phyloP scores from a whole-genome alignment of 2,113 vertebrate genomes.

The Entelurus aequoreus region DNA sequence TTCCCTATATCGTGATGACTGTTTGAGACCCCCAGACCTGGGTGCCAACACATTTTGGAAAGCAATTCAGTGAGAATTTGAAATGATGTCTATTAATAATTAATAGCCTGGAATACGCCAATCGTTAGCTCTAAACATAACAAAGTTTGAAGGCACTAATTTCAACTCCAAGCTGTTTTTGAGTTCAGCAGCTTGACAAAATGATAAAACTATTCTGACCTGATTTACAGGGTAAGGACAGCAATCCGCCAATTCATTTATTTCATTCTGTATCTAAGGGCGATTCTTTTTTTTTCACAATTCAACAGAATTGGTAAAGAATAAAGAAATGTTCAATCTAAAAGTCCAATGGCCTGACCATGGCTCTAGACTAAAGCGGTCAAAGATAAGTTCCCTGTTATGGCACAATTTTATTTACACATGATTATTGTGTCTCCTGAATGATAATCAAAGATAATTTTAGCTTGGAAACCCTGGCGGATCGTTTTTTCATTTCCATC shows the following conservation, averaged over 20 bases:
- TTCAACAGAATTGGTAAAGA: conserved; percentile 2
- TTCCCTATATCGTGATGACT: conserved; percentile 58
- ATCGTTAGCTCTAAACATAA: conserved; percentile 55
- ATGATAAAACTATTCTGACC: conserved; percentile 25
- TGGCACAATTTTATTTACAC: too few species aligned
- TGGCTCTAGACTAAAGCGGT: neutral
- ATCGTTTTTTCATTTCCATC: too few species aligned
- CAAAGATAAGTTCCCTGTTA: too few species aligned
- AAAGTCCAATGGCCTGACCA: conserved; percentile 20
- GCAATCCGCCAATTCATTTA: conserved; percentile 10
- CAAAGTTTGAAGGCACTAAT: conserved; percentile 56
- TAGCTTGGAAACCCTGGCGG: too few species aligned
- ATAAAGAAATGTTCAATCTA: conserved; percentile 4
- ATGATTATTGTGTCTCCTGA: too few species aligned
- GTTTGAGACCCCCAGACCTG: conserved; percentile 66
- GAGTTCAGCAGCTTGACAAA: conserved; percentile 15
- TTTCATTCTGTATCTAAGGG: neutral
- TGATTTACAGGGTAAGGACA: conserved; percentile 11
- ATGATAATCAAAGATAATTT: too few species aligned
- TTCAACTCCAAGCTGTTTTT: conserved; percentile 39
- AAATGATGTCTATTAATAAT: conserved; percentile 69
- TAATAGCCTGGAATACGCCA: conserved; percentile 67
- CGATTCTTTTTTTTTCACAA: too few species aligned
- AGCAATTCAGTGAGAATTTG: conserved; percentile 71
- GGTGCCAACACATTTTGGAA: conserved; percentile 69